phyloP scores from a whole-genome alignment of 2,797 vertebrate species.

The Tiaroga cobitis region DNA sequence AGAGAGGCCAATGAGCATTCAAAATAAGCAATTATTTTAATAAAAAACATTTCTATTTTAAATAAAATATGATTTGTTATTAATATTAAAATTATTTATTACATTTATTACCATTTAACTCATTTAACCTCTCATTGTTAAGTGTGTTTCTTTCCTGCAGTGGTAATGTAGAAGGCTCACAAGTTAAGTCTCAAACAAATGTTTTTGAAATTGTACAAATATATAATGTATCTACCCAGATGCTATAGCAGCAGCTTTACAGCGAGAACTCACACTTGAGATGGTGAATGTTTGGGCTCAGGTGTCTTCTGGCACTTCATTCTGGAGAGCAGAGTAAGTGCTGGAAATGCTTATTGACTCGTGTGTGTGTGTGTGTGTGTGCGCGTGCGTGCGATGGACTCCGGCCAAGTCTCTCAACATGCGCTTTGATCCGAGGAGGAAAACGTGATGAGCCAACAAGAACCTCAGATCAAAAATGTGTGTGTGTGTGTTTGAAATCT shows the following conservation, averaged over 20 bases:
- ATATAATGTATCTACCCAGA: not conserved
- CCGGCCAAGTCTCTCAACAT: conserved; percentile 1
- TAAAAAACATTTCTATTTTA: not conserved
- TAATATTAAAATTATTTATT: not conserved
- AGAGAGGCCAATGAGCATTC: not conserved
- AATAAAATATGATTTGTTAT: not conserved
- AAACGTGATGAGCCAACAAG: conserved; percentile 45
- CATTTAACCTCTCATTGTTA: not conserved
- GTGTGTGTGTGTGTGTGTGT: no score
- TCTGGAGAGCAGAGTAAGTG: conserved; percentile 8
- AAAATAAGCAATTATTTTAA: no score
- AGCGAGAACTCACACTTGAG: not conserved
- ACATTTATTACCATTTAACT: not conserved
- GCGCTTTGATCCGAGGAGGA: conserved; percentile 43
- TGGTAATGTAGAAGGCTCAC: not conserved
- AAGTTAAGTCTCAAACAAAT: not conserved
- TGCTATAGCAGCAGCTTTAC: no score
- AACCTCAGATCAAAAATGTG: conserved; percentile 39
- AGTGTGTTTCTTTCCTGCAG: not conserved
- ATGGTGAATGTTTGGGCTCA: conserved; percentile 7
- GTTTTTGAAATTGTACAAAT: not conserved
- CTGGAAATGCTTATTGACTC: conserved; percentile 4
- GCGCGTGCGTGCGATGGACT: not conserved
- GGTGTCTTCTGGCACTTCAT: conserved; percentile 11
- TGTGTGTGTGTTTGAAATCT: not conserved